Conservation (phyloP, 2,113 vertebrate species). For the Podarcis raffonei region DNA sequence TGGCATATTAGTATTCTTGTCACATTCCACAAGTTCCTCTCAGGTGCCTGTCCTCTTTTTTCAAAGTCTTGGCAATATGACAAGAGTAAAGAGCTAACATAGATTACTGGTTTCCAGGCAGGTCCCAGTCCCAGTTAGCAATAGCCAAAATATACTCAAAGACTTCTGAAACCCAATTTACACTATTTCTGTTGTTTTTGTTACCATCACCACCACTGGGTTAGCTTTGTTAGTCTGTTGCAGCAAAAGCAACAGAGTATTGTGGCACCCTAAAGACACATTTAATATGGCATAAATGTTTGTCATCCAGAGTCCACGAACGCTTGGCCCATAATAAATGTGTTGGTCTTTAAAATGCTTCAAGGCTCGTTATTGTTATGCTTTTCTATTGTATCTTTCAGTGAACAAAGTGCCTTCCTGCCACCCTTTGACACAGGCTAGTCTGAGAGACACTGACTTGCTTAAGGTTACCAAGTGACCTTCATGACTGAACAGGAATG, state of each 20-base stretch:
- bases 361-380: background rate
- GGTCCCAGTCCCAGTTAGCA: background rate
- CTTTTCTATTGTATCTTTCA: background rate
- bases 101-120: background rate
- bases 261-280: too few relatives aligned
- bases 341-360: too few relatives aligned
- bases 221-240: too few relatives aligned
- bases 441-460: background rate
- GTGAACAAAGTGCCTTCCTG: background rate
- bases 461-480: background rate
- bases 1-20: too few relatives aligned
- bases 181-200: background rate
- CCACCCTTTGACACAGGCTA: background rate
- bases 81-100: background rate
- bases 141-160: background rate
- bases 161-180: background rate
- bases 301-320: too few relatives aligned
- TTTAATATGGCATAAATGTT: too few relatives aligned
- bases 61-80: background rate
- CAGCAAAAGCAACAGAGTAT: too few relatives aligned
- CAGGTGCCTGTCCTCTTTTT: background rate
- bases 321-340: too few relatives aligned
- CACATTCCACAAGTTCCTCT: too few relatives aligned
- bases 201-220: background rate
- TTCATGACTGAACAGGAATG: background rate